Evolutionary conservation across 2,888 invertebrate genomes (phyloP).

Genomic region (Pyrrhia umbra): DNA sequence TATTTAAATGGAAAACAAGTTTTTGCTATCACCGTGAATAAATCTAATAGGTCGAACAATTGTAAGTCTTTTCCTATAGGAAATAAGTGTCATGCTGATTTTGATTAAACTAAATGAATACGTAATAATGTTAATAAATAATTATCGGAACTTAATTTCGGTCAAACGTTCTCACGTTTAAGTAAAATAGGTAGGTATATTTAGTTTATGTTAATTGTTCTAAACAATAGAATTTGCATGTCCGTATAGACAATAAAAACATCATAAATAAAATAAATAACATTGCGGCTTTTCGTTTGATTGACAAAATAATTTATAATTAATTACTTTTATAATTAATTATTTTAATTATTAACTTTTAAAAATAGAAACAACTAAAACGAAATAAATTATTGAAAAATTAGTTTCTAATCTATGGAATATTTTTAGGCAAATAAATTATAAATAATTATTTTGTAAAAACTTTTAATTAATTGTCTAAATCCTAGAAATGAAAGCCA

Average conservation of each 20-base stretch:
- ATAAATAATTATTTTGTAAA: constrained; percentile 1
- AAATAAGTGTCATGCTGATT: too few relatives aligned
- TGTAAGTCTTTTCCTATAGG: too few relatives aligned
- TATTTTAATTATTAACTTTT: too few relatives aligned
- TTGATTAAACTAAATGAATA: neutral
- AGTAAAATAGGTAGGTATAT: neutral
- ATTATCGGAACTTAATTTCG: constrained; percentile 19
- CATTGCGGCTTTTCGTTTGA: neutral
- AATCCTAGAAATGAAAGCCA: constrained; percentile 63
- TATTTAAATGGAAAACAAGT: too few relatives aligned
- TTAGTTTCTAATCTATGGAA: neutral
- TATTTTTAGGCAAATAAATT: neutral
- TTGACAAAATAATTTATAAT: too few relatives aligned
- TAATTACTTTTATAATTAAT: too few relatives aligned
- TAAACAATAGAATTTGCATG: constrained; percentile 36
- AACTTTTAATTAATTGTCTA: neutral
- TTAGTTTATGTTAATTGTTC: constrained; percentile 30
- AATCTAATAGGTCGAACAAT: too few relatives aligned
- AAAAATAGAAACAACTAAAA: too few relatives aligned
- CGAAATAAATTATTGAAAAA: neutral
- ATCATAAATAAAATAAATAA: neutral
- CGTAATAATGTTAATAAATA: too few relatives aligned
- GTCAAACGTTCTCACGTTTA: constrained; percentile 10
- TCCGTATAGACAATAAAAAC: neutral
- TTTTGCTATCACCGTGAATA: too few relatives aligned